phyloP scores from a whole-genome alignment of 1,140 invertebrate species.

The Caenorhabditis tropicalis region DNA sequence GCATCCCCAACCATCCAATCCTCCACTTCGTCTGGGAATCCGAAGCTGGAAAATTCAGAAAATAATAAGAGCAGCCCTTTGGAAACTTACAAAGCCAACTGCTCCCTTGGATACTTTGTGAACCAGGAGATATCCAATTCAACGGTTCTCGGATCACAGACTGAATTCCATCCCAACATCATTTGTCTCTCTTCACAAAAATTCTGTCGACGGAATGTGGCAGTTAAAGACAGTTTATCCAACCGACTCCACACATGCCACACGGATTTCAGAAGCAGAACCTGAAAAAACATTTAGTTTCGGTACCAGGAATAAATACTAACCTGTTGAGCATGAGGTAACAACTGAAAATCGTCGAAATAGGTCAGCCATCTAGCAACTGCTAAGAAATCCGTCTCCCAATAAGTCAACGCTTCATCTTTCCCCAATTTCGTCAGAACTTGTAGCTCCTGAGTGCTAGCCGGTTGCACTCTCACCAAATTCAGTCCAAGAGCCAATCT shows the following conservation, averaged over 20 bases:
- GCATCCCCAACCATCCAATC: neutral
- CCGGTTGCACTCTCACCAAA: neutral
- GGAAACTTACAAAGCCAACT: neutral
- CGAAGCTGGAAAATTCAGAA: neutral
- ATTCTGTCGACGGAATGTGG: neutral
- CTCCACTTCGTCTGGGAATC: neutral
- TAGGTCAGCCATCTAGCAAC: neutral
- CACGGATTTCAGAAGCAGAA: constrained; percentile 10
- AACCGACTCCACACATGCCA: constrained; percentile 13
- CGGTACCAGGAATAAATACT: neutral
- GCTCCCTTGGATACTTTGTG: neutral
- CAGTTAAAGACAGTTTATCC: neutral
- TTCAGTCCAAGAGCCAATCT: neutral
- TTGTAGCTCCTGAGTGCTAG: neutral
- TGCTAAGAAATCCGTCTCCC: neutral
- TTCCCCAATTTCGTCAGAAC: neutral
- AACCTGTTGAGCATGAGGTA: neutral
- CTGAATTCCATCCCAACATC: neutral
- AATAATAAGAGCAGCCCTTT: neutral
- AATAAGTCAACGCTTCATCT: neutral
- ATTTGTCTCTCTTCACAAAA: neutral
- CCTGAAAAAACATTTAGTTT: neutral
- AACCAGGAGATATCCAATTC: neutral
- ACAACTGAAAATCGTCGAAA: constrained; percentile 23
- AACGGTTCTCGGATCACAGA: neutral